A percentile compares a stretch with the other conserved stretches of the same genome.
Conservation (phyloP, 2,113 vertebrate species). For the Condylura cristata region DNA sequence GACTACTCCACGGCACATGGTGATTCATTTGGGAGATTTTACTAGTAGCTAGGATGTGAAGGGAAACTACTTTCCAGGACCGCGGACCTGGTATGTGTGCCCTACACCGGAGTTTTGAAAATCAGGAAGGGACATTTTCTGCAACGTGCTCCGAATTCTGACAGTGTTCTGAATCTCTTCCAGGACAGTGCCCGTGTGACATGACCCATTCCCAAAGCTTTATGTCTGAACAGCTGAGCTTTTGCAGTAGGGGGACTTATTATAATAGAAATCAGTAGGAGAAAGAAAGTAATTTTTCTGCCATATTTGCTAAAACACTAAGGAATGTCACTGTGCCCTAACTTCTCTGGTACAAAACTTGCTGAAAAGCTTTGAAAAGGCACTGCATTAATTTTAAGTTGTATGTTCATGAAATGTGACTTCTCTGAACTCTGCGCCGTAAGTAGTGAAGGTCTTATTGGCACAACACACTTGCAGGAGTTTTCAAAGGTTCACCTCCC, state of each 20-base stretch:
- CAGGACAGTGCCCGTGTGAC: not conserved
- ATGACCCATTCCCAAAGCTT: not conserved
- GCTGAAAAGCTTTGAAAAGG: not conserved
- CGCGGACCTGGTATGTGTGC: not conserved
- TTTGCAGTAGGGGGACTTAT: not conserved
- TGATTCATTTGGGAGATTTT: slow-evolving; percentile 31
- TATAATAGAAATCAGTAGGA: slow-evolving; percentile 30
- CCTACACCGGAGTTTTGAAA: not conserved
- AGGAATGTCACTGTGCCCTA: not conserved
- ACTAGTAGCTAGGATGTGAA: not conserved
- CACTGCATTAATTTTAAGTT: not conserved
- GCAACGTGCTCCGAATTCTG: slow-evolving; percentile 1
- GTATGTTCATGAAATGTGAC: not conserved
- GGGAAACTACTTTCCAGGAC: not conserved
- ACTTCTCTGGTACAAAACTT: not conserved
- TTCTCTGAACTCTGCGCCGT: slow-evolving; percentile 40
- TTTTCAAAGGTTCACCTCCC: slow-evolving; percentile 43
- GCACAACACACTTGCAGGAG: not conserved
- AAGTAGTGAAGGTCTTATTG: not conserved
- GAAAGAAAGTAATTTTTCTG: not conserved
- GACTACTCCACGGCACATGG: not conserved
- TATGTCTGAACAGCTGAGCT: not conserved
- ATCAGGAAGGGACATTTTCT: slow-evolving; percentile 26
- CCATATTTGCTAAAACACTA: not conserved
- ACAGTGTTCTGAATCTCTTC: slow-evolving; percentile 22